A percentile compares a stretch with the other conserved stretches of the same genome.
Evolutionary conservation across 2,888 invertebrate species (phyloP).

Genomic region (Cenopis cana): DNA sequence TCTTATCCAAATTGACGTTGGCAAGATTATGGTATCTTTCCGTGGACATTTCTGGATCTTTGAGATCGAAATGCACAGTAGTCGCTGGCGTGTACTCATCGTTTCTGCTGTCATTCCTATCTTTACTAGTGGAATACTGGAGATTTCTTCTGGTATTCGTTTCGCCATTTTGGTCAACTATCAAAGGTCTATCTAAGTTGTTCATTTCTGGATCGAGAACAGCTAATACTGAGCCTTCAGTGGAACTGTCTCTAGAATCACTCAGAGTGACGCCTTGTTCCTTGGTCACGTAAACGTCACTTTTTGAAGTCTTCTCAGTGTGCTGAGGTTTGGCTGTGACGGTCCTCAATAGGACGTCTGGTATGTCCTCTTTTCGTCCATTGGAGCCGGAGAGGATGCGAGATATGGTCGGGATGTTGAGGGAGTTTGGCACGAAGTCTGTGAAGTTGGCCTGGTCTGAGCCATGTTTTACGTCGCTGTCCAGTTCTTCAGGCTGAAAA

Average conservation of each 20-base stretch:
- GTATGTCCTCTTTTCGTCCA: slow-evolving; percentile 92
- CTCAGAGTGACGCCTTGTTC: slow-evolving; percentile 78
- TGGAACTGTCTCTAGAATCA: slow-evolving; percentile 75
- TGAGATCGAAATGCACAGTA: slow-evolving; percentile 77
- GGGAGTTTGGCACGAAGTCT: slow-evolving; percentile 88
- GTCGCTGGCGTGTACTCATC: slow-evolving; percentile 77
- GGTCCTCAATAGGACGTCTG: slow-evolving; percentile 89
- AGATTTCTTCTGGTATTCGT: slow-evolving; percentile 81
- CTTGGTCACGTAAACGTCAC: slow-evolving; percentile 74
- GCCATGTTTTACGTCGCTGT: slow-evolving; percentile 72
- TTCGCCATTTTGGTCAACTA: slow-evolving; percentile 80
- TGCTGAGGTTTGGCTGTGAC: slow-evolving; percentile 86
- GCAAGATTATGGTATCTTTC: slow-evolving; percentile 85
- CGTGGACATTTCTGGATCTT: slow-evolving; percentile 81
- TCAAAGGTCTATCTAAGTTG: slow-evolving; percentile 80
- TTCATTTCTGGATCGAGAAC: slow-evolving; percentile 83
- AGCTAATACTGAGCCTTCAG: slow-evolving; percentile 79
- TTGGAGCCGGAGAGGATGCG: slow-evolving; percentile 94
- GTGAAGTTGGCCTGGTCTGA: slow-evolving; percentile 83
- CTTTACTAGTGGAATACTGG: slow-evolving; percentile 78
- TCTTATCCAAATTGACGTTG: slow-evolving; percentile 84
- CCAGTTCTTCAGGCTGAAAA: slow-evolving; percentile 78
- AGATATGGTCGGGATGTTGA: slow-evolving; percentile 93
- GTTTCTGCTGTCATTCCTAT: slow-evolving; percentile 68
- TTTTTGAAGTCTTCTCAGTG: slow-evolving; percentile 76